Percentiles rank a stretch among this genome's conserved stretches.
Conservation (phyloP, 2,888 invertebrate species). For the Spodoptera exigua region DNA sequence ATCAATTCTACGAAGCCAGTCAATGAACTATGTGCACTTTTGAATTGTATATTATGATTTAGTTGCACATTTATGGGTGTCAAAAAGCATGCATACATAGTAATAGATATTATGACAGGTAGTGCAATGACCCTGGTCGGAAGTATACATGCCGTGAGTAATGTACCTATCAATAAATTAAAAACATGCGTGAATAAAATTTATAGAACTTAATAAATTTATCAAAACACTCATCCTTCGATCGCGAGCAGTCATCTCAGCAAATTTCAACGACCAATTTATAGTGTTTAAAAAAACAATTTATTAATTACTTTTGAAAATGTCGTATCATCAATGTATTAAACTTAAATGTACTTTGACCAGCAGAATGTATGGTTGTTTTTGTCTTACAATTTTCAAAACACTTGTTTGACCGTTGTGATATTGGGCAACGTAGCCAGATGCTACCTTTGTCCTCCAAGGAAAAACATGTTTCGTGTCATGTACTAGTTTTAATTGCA, state of each 20-base stretch:
- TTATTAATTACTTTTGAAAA: constrained; percentile 2
- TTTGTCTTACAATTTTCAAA: constrained; percentile 7
- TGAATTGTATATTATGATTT: constrained; percentile 44
- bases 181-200: constrained; percentile 58
- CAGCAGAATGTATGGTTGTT: not conserved
- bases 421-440: constrained; percentile 42
- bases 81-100: constrained; percentile 56
- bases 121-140: constrained; percentile 66
- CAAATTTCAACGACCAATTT: constrained; percentile 51
- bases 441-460: constrained; percentile 47
- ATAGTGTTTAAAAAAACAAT: constrained; percentile 12
- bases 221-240: constrained; percentile 52
- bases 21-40: constrained; percentile 39
- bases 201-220: constrained; percentile 62
- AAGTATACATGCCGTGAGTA: constrained; percentile 56
- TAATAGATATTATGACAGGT: constrained; percentile 50
- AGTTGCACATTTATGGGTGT: constrained; percentile 55
- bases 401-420: constrained; percentile 7
- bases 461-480: constrained; percentile 56
- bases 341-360: not conserved
- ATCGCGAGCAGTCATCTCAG: constrained; percentile 21
- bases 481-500: constrained; percentile 77
- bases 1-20: constrained; percentile 13
- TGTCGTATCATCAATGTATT: not conserved
- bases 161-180: constrained; percentile 53